Conservation (phyloP, 2,888 invertebrate species). For the Eudemis profundana region DNA sequence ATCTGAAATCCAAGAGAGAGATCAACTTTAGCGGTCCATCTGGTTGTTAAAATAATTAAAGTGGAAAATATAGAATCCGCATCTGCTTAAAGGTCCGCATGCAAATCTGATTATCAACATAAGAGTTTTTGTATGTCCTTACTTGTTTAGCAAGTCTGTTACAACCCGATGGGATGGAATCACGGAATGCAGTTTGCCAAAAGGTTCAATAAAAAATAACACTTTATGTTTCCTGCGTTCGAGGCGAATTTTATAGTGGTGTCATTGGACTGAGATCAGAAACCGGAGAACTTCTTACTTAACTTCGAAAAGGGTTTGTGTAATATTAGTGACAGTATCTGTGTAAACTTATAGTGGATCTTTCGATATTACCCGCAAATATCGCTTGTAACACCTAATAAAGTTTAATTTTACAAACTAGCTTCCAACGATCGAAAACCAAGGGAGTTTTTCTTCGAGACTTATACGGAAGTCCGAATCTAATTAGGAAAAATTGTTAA, state of each 20-base stretch:
- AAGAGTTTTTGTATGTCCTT: constrained; percentile 40
- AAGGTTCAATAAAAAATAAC: constrained; percentile 77
- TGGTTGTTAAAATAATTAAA: constrained; percentile 28
- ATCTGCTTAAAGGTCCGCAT: constrained; percentile 25
- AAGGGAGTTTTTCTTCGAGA: no score
- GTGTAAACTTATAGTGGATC: not conserved
- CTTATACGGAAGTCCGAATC: no score
- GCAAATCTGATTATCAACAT: constrained; percentile 42
- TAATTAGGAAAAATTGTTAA: no score
- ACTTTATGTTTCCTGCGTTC: constrained; percentile 81
- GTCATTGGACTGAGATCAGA: constrained; percentile 73
- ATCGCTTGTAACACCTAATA: not conserved
- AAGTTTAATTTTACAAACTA: not conserved
- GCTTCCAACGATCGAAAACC: no score
- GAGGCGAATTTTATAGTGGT: constrained; percentile 75
- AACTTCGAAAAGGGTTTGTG: constrained; percentile 54
- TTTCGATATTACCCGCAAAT: not conserved
- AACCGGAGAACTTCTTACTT: constrained; percentile 53
- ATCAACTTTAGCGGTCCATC: constrained; percentile 2
- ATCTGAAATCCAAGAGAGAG: constrained; percentile 1
- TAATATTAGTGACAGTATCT: not conserved
- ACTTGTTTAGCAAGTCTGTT: constrained; percentile 54
- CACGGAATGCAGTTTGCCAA: constrained; percentile 74
- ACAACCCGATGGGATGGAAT: constrained; percentile 65
- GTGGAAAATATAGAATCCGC: constrained; percentile 24